Percentiles rank a stretch among this genome's conserved stretches.
Evolutionary conservation across 2,797 vertebrate species (phyloP).

Genomic region (Coccyzus lansbergi): DNA sequence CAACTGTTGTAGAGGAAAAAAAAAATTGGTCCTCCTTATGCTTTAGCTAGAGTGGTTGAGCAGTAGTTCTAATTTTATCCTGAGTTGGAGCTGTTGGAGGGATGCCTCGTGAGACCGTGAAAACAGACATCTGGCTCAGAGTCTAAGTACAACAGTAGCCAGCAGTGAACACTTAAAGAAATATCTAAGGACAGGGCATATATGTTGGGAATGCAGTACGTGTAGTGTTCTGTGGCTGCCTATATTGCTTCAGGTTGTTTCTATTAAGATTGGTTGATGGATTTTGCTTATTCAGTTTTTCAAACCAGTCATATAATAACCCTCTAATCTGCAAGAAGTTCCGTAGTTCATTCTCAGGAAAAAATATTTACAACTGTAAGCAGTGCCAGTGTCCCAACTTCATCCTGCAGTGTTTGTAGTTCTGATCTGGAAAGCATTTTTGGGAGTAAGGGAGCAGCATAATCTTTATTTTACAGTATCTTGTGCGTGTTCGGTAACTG

Average conservation of each 20-base stretch:
- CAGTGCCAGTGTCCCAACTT: neutral
- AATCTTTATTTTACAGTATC: neutral
- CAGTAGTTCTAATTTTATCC: conserved; percentile 25
- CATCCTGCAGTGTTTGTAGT: neutral
- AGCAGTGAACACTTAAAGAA: neutral
- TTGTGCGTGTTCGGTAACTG: neutral
- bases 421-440: neutral
- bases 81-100: conserved; percentile 14
- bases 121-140: neutral
- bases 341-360: neutral
- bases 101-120: neutral
- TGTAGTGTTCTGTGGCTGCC: neutral
- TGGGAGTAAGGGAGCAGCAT: neutral
- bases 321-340: neutral
- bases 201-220: neutral
- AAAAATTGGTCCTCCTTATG: neutral
- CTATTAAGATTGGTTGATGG: neutral
- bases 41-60: neutral
- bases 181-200: neutral
- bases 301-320: neutral
- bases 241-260: neutral
- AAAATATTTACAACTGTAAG: neutral
- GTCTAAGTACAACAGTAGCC: neutral
- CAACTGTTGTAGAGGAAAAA: neutral
- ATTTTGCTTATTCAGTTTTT: neutral